phyloP scores from a whole-genome alignment of 2,113 vertebrate genomes.

The Cephalopholis sonnerati region DNA sequence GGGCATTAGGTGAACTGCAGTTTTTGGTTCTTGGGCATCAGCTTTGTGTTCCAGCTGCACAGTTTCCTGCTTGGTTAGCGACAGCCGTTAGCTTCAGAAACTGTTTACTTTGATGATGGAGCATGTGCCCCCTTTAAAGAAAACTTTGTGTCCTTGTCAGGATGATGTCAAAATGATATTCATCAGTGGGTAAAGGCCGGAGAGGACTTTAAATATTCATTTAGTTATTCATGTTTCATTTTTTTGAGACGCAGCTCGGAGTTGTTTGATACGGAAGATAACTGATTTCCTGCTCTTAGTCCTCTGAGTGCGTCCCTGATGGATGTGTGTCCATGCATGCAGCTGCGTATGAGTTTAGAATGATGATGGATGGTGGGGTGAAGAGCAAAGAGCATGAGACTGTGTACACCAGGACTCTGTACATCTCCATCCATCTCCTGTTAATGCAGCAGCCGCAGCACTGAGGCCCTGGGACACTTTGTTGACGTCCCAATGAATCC shows the following conservation, averaged over 20 bases:
- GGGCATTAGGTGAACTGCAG: no score
- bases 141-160: slow-evolving; percentile 12
- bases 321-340: slow-evolving; percentile 51
- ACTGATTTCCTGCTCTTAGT: slow-evolving; percentile 53
- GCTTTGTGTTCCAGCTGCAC: no score
- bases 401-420: slow-evolving; percentile 53
- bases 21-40: no score
- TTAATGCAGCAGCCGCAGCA: slow-evolving; percentile 61
- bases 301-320: slow-evolving; percentile 54
- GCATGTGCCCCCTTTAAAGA: neutral
- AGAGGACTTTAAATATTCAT: slow-evolving; percentile 36
- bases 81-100: neutral
- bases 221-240: slow-evolving; percentile 46
- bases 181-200: slow-evolving; percentile 5
- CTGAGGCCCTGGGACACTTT: slow-evolving; percentile 62
- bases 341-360: slow-evolving; percentile 37
- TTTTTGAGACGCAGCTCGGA: neutral
- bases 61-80: no score
- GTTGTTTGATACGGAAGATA: slow-evolving; percentile 40
- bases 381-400: slow-evolving; percentile 65
- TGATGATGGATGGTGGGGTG: slow-evolving; percentile 70
- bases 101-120: neutral
- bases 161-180: slow-evolving; percentile 18
- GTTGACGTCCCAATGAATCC: slow-evolving; percentile 70
- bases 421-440: slow-evolving; percentile 72